phyloP scores from a whole-genome alignment of 2,113 vertebrate genomes.

The Ammodytes dubius region DNA sequence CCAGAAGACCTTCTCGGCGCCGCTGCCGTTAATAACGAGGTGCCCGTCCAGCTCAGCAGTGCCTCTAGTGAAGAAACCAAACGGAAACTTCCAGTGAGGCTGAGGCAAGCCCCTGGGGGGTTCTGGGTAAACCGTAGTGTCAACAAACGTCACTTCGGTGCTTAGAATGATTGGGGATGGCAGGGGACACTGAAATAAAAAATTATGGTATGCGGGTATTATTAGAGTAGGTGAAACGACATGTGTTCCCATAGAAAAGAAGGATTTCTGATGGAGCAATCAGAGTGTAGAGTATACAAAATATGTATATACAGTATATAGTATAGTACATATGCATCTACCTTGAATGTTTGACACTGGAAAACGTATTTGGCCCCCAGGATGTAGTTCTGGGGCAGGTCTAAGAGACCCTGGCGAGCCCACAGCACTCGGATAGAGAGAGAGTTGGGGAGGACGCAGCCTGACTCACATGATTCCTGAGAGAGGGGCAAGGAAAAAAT shows the following conservation, averaged over 20 bases:
- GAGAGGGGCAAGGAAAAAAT: constrained; percentile 7
- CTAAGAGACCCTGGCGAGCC: constrained; percentile 79
- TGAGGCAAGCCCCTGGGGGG: constrained; percentile 64
- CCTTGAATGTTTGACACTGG: constrained; percentile 78
- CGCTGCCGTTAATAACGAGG: constrained; percentile 19
- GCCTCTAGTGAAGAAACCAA: constrained; percentile 80
- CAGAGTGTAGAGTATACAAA: not conserved
- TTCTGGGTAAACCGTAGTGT: constrained; percentile 78
- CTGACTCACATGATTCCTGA: constrained; percentile 76
- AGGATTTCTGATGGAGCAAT: not conserved
- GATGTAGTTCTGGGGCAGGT: constrained; percentile 81
- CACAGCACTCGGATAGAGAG: constrained; percentile 81
- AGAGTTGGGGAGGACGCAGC: constrained; percentile 79
- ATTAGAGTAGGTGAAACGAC: not conserved
- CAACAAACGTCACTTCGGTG: constrained; percentile 77
- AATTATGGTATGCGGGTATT: not conserved
- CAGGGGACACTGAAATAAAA: constrained; percentile 76
- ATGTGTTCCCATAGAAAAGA: not conserved
- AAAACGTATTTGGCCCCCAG: constrained; percentile 82
- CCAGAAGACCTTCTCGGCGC: constrained; percentile 38
- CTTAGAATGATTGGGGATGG: constrained; percentile 70
- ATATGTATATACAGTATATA: too few relatives aligned
- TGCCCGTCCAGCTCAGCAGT: constrained; percentile 73
- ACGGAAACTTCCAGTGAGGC: constrained; percentile 81
- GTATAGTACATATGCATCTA: constrained; percentile 23